A percentile compares a stretch with the other conserved stretches of the same genome.
These are phyloP conservation scores for Nemotelus nigrinus DNA, from an alignment of 2,888 invertebrate genomes.

Conservation along the genomic window DNA sequence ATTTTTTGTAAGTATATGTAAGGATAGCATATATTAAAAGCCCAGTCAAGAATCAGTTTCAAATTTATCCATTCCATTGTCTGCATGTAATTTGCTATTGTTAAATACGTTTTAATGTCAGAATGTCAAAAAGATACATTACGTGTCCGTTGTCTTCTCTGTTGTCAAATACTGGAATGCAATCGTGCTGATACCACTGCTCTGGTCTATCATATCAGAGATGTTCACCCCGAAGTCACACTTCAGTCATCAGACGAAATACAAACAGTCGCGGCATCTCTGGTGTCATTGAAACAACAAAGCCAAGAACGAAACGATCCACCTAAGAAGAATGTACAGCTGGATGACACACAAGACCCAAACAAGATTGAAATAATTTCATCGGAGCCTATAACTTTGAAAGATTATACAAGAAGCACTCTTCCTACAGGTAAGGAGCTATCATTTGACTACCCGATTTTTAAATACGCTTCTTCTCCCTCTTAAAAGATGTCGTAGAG, in stretches of 20 bases:
- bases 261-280: background rate
- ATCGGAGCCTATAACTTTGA: too few relatives aligned
- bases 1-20: too few relatives aligned
- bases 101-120: conserved; percentile 18
- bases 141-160: conserved; percentile 42
- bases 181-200: conserved; percentile 41
- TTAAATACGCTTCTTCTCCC: too few relatives aligned
- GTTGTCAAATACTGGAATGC: conserved; percentile 32
- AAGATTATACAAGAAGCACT: too few relatives aligned
- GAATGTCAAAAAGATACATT: conserved; percentile 24
- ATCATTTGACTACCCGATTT: too few relatives aligned
- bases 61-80: background rate
- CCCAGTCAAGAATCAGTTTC: too few relatives aligned
- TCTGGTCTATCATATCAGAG: conserved; percentile 45
- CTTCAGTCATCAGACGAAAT: conserved; percentile 31
- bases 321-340: too few relatives aligned
- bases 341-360: too few relatives aligned
- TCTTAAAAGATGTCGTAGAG: too few relatives aligned
- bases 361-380: too few relatives aligned
- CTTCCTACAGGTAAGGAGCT: too few relatives aligned
- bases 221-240: conserved; percentile 45
- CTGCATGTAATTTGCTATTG: background rate
- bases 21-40: too few relatives aligned
- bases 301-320: background rate
- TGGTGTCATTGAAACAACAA: background rate